A percentile compares a stretch with the other conserved stretches of the same genome.
phyloP scores from a whole-genome alignment of 2,797 vertebrate species.

The Bufotes viridis region DNA sequence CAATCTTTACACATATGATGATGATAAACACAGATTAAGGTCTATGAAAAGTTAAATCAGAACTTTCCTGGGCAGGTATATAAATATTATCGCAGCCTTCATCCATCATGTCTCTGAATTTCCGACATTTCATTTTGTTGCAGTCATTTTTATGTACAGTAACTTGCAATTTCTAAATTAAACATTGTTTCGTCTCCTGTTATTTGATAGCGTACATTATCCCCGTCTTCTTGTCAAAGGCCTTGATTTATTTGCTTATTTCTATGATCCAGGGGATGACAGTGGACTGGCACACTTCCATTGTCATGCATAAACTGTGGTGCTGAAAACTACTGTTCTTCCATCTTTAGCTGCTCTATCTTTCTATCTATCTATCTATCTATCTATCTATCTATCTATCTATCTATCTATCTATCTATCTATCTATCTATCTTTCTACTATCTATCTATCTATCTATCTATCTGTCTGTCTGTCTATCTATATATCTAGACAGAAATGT shows the following conservation, averaged over 20 bases:
- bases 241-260: conserved; percentile 20
- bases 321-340: not conserved
- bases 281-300: conserved; percentile 1
- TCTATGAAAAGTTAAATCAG: conserved; percentile 9
- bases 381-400: no score
- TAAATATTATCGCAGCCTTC: conserved; percentile 14
- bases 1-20: not conserved
- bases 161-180: conserved; percentile 29
- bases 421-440: not conserved
- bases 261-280: not conserved
- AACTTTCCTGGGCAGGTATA: conserved; percentile 12
- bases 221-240: not conserved
- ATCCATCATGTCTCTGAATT: conserved; percentile 1
- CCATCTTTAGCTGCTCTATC: not conserved
- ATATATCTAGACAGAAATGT: no score
- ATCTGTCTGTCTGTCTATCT: no score
- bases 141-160: conserved; percentile 20
- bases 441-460: no score
- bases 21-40: conserved; percentile 1
- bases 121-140: conserved; percentile 15
- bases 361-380: no score
- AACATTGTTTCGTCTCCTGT: conserved; percentile 16
- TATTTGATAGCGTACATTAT: conserved; percentile 22
- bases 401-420: no score
- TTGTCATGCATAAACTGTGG: not conserved